Conservation (phyloP, 2,888 invertebrate genomes). For the Drosophila anomalata region DNA sequence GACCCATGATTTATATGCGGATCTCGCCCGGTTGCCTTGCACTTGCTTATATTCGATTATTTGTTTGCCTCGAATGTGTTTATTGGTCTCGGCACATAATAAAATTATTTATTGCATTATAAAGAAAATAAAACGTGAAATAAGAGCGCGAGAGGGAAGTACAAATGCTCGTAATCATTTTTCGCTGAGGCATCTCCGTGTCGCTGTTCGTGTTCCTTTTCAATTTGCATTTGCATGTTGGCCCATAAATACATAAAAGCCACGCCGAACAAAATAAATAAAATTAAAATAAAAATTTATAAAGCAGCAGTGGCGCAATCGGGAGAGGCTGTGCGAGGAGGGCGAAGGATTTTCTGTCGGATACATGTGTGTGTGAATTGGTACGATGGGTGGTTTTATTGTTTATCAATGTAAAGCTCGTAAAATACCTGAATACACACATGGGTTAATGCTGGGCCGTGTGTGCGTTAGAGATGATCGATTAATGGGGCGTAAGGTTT, state of each 20-base stretch:
- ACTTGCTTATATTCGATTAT: constrained; percentile 54
- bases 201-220: constrained; percentile 49
- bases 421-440: constrained; percentile 62
- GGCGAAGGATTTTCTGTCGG: neutral
- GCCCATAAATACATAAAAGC: constrained; percentile 57
- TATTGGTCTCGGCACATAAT: constrained; percentile 69
- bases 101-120: constrained; percentile 79
- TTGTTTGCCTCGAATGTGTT: constrained; percentile 63
- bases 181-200: constrained; percentile 36
- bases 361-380: constrained; percentile 17
- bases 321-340: neutral
- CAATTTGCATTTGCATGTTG: constrained; percentile 69
- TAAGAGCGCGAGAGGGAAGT: constrained; percentile 24
- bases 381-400: constrained; percentile 60
- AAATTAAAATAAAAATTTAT: constrained; percentile 67
- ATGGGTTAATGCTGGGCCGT: constrained; percentile 10
- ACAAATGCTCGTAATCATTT: constrained; percentile 65
- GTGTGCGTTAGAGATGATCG: constrained; percentile 42
- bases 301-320: constrained; percentile 34
- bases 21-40: constrained; percentile 28
- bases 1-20: constrained; percentile 62
- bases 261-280: constrained; percentile 62
- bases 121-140: constrained; percentile 47
- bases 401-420: constrained; percentile 72
- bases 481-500: constrained; percentile 25